Base-by-base conservation (phyloP, 2,113 vertebrate genomes). In the Lamprologus speciosus region DNA sequence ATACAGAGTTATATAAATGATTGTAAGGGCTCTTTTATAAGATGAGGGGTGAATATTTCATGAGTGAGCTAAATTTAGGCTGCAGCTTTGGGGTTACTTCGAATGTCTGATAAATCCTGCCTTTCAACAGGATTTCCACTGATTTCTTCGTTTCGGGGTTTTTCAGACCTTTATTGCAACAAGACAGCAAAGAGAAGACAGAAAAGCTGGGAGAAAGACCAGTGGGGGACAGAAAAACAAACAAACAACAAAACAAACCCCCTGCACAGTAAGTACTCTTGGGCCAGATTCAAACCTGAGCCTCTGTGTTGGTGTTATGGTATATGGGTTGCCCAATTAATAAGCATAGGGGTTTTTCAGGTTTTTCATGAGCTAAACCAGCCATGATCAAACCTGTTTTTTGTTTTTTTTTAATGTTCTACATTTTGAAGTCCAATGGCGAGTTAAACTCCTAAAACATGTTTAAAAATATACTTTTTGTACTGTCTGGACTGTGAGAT, bases 41-140 rank as follows among this genome's bases (percentile, higher is more conserved):
- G 70, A 86, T 80, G 31, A 85, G 7, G 60, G 85, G 50, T 95
- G 79, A 95, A 96, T 96, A 95, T 96, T 96, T 96, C 54, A 96
- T 95, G 88, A 94, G 31, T 2, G 40, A 33, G 53, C 93, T 95
- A 95, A 93, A 94, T 93, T 94, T 96, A 95, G 92, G 73, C 47
- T 73, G 23, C 82, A 86, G 85, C 79, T 87, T 88, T 45, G 28
- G 65, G 33, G 73, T 7, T 82, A 19, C 23, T 91, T 83, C 83
- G 53, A 89, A 82, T 5, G 14, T 10, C 80, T 85, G 37, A 84
- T 86, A 50, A 91, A 80, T 75, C 63, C 11, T 13, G n/a, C 81
- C 51, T 83, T 35, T 28, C 58, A 88, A 79, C 19, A 35, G 58
- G 37, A 86, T 82, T 85, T 68, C 35, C 14, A 63, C 3, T 8